Percentiles rank a stretch among this genome's conserved stretches.
Conservation (phyloP, 2,113 vertebrate genomes). For the Anhinga anhinga region DNA sequence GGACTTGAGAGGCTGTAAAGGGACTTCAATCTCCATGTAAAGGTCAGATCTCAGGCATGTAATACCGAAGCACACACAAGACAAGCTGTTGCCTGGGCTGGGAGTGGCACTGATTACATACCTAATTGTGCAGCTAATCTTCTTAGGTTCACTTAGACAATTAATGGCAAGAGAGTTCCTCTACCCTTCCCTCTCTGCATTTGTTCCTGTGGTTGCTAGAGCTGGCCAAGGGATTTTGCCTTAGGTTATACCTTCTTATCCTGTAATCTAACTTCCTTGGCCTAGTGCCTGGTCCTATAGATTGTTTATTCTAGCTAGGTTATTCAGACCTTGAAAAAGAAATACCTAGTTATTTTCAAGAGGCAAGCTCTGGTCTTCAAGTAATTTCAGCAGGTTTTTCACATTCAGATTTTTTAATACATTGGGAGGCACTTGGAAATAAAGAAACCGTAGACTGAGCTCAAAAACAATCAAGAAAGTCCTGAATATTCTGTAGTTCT, state of each 20-base stretch:
- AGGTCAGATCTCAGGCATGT: neutral
- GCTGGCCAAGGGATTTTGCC: neutral
- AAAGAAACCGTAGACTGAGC: neutral
- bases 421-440: neutral
- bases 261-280: neutral
- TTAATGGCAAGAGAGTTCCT: neutral
- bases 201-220: neutral
- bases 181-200: neutral
- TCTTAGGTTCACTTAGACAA: conserved; percentile 28
- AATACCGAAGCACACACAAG: neutral
- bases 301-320: neutral
- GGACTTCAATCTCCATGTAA: neutral
- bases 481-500: neutral
- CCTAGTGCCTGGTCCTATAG: neutral
- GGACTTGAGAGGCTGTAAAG: neutral
- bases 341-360: neutral
- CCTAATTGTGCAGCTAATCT: conserved; percentile 34
- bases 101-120: neutral
- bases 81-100: neutral
- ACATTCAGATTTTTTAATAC: neutral
- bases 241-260: neutral
- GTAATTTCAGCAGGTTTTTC: neutral
- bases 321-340: neutral
- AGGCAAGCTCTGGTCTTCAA: neutral
- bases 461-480: neutral